Evolutionary conservation across 2,113 vertebrate genomes (phyloP).

Genomic region (Burhinus bistriatus): DNA sequence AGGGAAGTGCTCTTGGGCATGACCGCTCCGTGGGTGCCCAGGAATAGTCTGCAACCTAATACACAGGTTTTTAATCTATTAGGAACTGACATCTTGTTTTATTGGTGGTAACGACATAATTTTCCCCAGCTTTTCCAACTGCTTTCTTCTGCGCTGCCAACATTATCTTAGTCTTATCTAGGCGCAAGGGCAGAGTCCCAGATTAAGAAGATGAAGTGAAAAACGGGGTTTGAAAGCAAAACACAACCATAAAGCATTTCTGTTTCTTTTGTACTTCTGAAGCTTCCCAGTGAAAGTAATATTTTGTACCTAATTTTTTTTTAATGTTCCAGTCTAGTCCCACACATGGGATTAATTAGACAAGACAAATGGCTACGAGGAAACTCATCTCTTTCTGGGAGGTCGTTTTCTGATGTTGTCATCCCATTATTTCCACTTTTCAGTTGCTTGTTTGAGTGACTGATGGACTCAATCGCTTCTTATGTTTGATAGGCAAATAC

Average conservation of each 20-base stretch:
- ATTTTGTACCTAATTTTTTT: slow-evolving; percentile 38
- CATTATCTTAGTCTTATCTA: not conserved
- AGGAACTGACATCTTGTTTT: slow-evolving; percentile 60
- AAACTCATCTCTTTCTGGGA: slow-evolving; percentile 61
- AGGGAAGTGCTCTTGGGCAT: slow-evolving; percentile 62
- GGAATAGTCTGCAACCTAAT: slow-evolving; percentile 46
- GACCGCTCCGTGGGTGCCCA: slow-evolving; percentile 34
- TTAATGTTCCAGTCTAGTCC: slow-evolving; percentile 44
- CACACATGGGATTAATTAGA: slow-evolving; percentile 75
- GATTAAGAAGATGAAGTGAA: not conserved
- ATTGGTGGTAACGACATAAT: slow-evolving; percentile 32
- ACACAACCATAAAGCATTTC: not conserved
- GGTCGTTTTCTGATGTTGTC: slow-evolving; percentile 66
- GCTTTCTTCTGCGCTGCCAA: not conserved
- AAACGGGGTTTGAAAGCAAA: slow-evolving; percentile 1
- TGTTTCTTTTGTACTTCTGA: slow-evolving; percentile 48
- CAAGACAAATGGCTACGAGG: slow-evolving; percentile 60
- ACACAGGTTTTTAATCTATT: slow-evolving; percentile 45
- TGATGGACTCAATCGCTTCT: slow-evolving; percentile 48
- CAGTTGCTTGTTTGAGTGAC: slow-evolving; percentile 66
- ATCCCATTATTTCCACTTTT: slow-evolving; percentile 69
- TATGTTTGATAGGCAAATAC: slow-evolving; percentile 67
- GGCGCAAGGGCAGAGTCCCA: not conserved
- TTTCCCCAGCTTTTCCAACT: slow-evolving; percentile 27
- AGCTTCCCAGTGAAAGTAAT: slow-evolving; percentile 61